Conservation (phyloP, 2,888 invertebrate species). For the Drosophila basisetae region DNA sequence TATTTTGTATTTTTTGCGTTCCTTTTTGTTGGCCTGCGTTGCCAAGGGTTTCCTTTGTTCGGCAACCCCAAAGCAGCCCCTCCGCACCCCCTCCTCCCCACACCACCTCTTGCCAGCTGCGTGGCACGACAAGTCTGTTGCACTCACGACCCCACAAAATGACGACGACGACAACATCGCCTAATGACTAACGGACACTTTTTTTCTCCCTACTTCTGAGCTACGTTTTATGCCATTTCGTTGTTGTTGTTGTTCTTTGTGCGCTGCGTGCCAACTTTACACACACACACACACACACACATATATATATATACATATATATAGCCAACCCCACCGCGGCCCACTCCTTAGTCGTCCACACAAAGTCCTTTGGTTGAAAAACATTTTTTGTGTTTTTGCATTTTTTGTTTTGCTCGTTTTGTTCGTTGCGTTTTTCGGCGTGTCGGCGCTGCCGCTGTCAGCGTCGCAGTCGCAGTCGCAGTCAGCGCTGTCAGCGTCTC, state of each 20-base stretch:
- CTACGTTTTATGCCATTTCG: conserved; percentile 45
- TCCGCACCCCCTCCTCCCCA: neutral
- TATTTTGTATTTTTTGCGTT: conserved; percentile 43
- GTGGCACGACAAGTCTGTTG: conserved; percentile 72
- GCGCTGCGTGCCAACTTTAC: conserved; percentile 66
- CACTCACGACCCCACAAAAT: conserved; percentile 73
- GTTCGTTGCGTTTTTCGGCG: conserved; percentile 75
- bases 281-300: conserved; percentile 31
- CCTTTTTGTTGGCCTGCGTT: conserved; percentile 82
- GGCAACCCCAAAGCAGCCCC: conserved; percentile 19
- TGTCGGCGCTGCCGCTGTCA: neutral
- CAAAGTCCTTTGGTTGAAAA: conserved; percentile 20
- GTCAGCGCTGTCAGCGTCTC: neutral
- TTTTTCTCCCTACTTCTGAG: conserved; percentile 36
- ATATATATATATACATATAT: too few species aligned
- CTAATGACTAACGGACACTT: conserved; percentile 78
- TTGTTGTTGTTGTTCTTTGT: conserved; percentile 57
- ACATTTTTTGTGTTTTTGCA: conserved; percentile 58
- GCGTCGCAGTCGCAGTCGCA: conserved; percentile 7
- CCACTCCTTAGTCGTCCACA: neutral
- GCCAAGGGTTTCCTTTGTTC: conserved; percentile 84
- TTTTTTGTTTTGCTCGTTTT: conserved; percentile 80
- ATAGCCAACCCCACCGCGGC: neutral
- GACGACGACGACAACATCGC: conserved; percentile 43
- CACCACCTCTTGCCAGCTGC: conserved; percentile 9